Percentiles rank a stretch among this genome's conserved stretches.
Evolutionary conservation across 1,140 invertebrate species (phyloP).

Genomic region (Triops longicaudatus): DNA sequence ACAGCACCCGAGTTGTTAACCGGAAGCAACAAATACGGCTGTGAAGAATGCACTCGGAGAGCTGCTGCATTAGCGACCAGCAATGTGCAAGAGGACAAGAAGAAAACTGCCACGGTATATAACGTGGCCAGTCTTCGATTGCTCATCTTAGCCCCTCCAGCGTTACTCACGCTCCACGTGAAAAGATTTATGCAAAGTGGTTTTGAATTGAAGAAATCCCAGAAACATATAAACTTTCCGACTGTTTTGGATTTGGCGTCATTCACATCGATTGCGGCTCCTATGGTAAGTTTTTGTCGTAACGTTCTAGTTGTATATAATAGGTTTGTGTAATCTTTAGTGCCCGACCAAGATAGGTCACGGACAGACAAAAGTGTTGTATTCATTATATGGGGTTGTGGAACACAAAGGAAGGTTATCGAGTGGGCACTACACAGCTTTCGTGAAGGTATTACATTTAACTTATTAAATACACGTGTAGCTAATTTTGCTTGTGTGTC

Average conservation of each 20-base stretch:
- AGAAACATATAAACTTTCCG: constrained; percentile 79
- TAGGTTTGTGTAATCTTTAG: constrained; percentile 18
- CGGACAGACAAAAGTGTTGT: constrained; percentile 62
- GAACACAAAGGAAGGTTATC: constrained; percentile 84
- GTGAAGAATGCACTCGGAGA: constrained; percentile 71
- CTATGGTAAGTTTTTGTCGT: constrained; percentile 1
- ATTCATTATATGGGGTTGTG: constrained; percentile 88
- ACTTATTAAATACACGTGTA: not conserved
- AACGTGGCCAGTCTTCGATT: constrained; percentile 87
- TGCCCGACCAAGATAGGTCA: not conserved
- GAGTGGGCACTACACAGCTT: constrained; percentile 94
- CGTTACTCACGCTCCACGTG: constrained; percentile 86
- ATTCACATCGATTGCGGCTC: constrained; percentile 64
- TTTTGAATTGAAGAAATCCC: constrained; percentile 62
- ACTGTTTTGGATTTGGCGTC: constrained; percentile 77
- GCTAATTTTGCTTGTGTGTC: not conserved
- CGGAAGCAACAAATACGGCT: constrained; percentile 85
- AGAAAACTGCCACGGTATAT: constrained; percentile 63
- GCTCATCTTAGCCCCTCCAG: constrained; percentile 78
- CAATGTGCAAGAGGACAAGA: constrained; percentile 29
- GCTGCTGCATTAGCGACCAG: constrained; percentile 23
- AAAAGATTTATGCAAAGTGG: constrained; percentile 75
- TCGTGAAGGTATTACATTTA: constrained; percentile 58
- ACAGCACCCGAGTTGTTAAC: constrained; percentile 78
- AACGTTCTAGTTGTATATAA: constrained; percentile 31